Conservation (phyloP, 2,113 vertebrate species). For the Sorex araneus region DNA sequence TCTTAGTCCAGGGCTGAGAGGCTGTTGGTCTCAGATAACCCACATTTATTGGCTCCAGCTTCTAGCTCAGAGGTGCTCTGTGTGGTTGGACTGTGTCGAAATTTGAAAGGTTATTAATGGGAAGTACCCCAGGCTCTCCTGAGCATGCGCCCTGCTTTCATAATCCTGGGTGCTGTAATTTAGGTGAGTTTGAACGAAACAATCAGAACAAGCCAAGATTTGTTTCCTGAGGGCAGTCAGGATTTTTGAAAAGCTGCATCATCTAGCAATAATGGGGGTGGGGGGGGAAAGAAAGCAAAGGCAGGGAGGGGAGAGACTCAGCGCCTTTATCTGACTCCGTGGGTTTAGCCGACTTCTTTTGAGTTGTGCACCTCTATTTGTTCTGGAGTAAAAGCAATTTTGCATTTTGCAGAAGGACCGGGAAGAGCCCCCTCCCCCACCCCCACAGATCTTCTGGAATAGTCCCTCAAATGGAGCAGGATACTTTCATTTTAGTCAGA, state of each 20-base stretch:
- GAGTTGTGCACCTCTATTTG: not conserved
- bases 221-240: slow-evolving; percentile 55
- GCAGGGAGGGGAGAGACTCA: not conserved
- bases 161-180: slow-evolving; percentile 23
- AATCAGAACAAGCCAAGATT: not conserved
- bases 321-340: not conserved
- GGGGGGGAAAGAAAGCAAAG: too few relatives aligned
- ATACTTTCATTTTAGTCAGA: slow-evolving; percentile 79
- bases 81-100: slow-evolving; percentile 58
- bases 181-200: slow-evolving; percentile 23
- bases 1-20: slow-evolving; percentile 72
- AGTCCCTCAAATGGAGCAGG: slow-evolving; percentile 49
- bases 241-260: slow-evolving; percentile 65
- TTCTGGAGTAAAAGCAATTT: not conserved
- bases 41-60: slow-evolving; percentile 70
- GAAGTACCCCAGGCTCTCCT: not conserved
- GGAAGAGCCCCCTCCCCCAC: too few relatives aligned
- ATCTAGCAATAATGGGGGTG: slow-evolving; percentile 46
- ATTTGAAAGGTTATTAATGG: slow-evolving; percentile 46
- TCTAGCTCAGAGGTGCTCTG: slow-evolving; percentile 61
- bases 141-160: slow-evolving; percentile 40
- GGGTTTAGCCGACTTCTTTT: not conserved
- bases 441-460: not conserved
- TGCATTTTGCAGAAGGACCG: not conserved
- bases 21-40: slow-evolving; percentile 73